Conservation (phyloP, 1,140 invertebrate species). For the Magallana gigas region DNA sequence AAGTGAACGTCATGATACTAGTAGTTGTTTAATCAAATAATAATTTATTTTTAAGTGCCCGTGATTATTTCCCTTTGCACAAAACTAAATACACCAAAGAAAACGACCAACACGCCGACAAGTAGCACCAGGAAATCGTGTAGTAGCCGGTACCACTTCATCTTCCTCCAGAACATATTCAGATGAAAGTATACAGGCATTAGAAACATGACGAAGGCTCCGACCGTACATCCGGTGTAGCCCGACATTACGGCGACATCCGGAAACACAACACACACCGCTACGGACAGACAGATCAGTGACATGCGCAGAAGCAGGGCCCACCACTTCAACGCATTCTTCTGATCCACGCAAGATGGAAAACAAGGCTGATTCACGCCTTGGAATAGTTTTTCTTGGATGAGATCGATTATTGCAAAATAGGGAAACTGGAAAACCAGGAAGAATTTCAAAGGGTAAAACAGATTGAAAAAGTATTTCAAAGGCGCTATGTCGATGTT, state of each 20-base stretch:
- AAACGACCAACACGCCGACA: neutral
- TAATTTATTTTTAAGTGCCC: neutral
- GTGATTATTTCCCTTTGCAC: neutral
- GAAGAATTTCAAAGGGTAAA: constrained; percentile 5
- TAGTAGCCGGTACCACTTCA: neutral
- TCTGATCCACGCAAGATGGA: neutral
- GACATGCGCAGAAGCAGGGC: neutral
- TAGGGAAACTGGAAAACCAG: constrained; percentile 17
- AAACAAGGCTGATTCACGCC: neutral
- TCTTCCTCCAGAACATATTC: constrained; percentile 27
- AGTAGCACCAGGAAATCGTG: constrained; percentile 3
- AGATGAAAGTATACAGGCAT: constrained; percentile 13
- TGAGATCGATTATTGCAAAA: constrained; percentile 13
- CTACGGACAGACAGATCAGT: neutral
- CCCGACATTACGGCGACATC: neutral
- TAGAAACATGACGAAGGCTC: constrained; percentile 1
- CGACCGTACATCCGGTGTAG: neutral
- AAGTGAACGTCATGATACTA: no score
- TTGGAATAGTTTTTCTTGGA: constrained; percentile 32
- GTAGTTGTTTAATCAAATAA: no score
- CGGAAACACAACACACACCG: neutral
- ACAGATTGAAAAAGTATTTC: constrained; percentile 20
- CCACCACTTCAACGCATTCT: neutral
- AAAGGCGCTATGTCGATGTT: neutral
- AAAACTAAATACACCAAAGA: neutral